Evolutionary conservation across 2,888 invertebrate species (phyloP), one percentile per base, ranked within the genome.

Genomic region (Aleiodes leptofemur): DNA sequence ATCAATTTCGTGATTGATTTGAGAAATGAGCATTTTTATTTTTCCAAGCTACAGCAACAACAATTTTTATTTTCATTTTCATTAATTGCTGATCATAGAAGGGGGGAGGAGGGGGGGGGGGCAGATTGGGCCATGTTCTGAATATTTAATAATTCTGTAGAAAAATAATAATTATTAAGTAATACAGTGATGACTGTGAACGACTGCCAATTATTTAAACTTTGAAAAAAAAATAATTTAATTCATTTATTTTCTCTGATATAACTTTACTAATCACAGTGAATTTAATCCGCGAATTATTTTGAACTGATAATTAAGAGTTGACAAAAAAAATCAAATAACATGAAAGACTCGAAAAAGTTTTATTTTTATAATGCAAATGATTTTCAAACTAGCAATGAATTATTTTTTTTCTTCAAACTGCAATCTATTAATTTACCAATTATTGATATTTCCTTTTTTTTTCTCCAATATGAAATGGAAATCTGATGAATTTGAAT

Each of bases 351-450:
- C 50, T 68, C 51, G 31, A 53, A 53, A 53, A 53, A 29, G 51
- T 51, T 68, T 68, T 69, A 69, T 73, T 73, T 69, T 43, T 73
- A 69, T 69, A 59, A 76, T 48, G 56, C 13, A 38, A 38, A 57
- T 69, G 31, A 43, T 8, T 29, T 61, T 76, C 76, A 77, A 43
- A 61, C 76, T 76, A 75, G 77, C 79, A 78, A 79, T 76, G 78
- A 77, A 77, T 80, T 83, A 81, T 74, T 82, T 82, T 82, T 77
- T 80, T 82, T 83, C 81, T 78, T 81, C 79, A 70, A 72, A 69
- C 76, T 53, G 70, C 64, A 76, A 77, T 31, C 61, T 76, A 74
- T 72, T 77, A 77, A 14, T 64, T 79, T 78, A 80, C 79, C 80
- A 77, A 78, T 80, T 69, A 76, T 80, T 78, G 59, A 70, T 9